Conservation (phyloP, 2,888 invertebrate species). For the Panopea generosa region DNA sequence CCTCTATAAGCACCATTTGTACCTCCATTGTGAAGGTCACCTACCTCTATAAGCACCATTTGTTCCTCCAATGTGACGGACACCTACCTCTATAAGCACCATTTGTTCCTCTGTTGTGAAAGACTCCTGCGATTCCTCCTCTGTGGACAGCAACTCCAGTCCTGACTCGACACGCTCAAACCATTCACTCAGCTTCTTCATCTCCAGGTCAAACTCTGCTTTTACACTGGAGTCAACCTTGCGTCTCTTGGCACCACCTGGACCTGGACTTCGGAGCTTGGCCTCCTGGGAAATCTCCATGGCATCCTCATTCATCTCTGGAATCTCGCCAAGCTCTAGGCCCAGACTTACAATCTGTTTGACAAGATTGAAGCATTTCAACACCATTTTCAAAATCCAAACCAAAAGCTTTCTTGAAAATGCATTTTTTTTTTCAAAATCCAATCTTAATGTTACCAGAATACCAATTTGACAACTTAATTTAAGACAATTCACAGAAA, state of each 20-base stretch:
- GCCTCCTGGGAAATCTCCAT: slow-evolving; percentile 64
- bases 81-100: slow-evolving; percentile 83
- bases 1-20: too few relatives aligned
- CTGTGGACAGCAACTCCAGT: slow-evolving; percentile 79
- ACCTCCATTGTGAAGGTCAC: too few relatives aligned
- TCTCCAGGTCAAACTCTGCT: slow-evolving; percentile 80
- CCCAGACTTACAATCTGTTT: slow-evolving; percentile 82
- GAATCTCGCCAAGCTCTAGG: slow-evolving; percentile 81
- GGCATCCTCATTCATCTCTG: slow-evolving; percentile 62
- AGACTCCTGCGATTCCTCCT: slow-evolving; percentile 86
- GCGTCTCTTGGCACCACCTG: slow-evolving; percentile 68
- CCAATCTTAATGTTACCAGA: too few relatives aligned
- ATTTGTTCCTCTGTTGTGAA: slow-evolving; percentile 87
- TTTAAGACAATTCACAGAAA: too few relatives aligned
- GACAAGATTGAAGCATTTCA: slow-evolving; percentile 11
- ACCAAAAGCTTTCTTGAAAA: too few relatives aligned
- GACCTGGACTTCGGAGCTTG: slow-evolving; percentile 51
- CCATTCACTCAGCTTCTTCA: slow-evolving; percentile 81
- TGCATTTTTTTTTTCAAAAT: too few relatives aligned
- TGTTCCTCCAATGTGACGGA: too few relatives aligned
- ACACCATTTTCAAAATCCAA: background rate
- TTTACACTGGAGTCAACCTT: slow-evolving; percentile 69
- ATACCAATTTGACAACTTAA: too few relatives aligned
- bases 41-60: too few relatives aligned
- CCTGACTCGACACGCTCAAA: slow-evolving; percentile 82